Base-by-base conservation (phyloP, 1,140 invertebrate genomes). In the Lordiphosa clarofinis region DNA sequence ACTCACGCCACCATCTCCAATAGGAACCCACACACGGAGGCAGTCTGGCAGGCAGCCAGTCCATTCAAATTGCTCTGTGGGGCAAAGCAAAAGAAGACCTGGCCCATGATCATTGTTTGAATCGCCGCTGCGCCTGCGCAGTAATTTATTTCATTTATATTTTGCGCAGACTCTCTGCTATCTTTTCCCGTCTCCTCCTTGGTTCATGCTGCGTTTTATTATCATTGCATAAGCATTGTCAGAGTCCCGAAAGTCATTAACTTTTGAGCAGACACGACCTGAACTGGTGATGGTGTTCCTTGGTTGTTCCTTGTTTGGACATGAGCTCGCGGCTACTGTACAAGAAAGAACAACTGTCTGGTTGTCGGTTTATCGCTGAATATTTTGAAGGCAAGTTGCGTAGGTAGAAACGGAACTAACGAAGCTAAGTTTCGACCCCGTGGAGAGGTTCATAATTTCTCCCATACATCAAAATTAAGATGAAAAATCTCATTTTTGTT, bases 71-170 rank as follows among this genome's bases (percentile, higher is more conserved):
- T 81, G 76, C 65, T 47, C 24, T 19, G 53, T 47, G 44, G 54
- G 13, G 47, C 12, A 33, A 36, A 11, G 11, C n/a, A 28, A 21
- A 46, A 12, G 31, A 11, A 4, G 19, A 46, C 49, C 33, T 58
- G 48, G 65, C 55, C 35, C 48, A 57, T 54, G 73, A 37, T 59
- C 71, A 72, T 81, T 81, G 75, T 81, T 68, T 56, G 70, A 53
- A 42, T 24, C 60, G 39, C 38, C 47, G 59, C 24, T 68, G 75
- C 76, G 76, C 67, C 72, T 81, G 76, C 76, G 76, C 72, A 71
- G 62, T 70, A 81, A 79, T 81, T 79, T 79, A 79, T 79, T 81
- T 79, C 75, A 75, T 81, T 82, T 81, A 71, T 66, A 63, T 62
- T 67, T 81, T 42, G 59, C 44, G 49, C 44, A 38, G 31, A 33